phyloP scores from a whole-genome alignment of 2,888 invertebrate genomes.

The Dasysyrphus albostriatus region DNA sequence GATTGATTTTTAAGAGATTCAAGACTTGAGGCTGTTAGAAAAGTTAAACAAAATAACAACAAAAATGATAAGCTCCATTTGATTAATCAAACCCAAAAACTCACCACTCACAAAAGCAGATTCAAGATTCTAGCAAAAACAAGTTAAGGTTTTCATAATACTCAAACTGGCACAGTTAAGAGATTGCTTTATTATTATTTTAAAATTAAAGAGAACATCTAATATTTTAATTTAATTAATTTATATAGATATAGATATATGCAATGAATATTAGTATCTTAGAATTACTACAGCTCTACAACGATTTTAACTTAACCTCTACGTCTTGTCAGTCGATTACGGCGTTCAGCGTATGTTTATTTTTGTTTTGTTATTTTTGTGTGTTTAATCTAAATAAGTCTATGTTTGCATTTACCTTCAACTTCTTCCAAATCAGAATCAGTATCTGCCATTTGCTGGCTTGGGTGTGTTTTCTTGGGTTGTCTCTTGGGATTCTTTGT shows the following conservation, averaged over 20 bases:
- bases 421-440: slow-evolving; percentile 92
- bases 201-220: slow-evolving; percentile 55
- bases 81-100: background rate
- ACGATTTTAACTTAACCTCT: slow-evolving; percentile 56
- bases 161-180: slow-evolving; percentile 63
- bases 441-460: slow-evolving; percentile 84
- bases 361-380: background rate
- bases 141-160: slow-evolving; percentile 50
- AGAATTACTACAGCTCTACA: slow-evolving; percentile 61
- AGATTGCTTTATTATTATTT: slow-evolving; percentile 59
- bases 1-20: background rate
- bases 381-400: slow-evolving; percentile 66
- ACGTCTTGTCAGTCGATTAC: slow-evolving; percentile 65
- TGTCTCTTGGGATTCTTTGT: slow-evolving; percentile 80
- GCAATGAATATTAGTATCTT: slow-evolving; percentile 41
- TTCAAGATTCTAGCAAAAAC: slow-evolving; percentile 54
- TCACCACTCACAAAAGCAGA: slow-evolving; percentile 30
- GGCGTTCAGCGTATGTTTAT: slow-evolving; percentile 52
- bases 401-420: slow-evolving; percentile 85
- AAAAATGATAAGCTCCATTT: background rate
- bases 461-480: slow-evolving; percentile 80
- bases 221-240: slow-evolving; percentile 35
- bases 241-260: slow-evolving; percentile 10
- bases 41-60: background rate
- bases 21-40: background rate